Conservation (phyloP, 2,113 vertebrate species). For the Triplophysa siluroides region DNA sequence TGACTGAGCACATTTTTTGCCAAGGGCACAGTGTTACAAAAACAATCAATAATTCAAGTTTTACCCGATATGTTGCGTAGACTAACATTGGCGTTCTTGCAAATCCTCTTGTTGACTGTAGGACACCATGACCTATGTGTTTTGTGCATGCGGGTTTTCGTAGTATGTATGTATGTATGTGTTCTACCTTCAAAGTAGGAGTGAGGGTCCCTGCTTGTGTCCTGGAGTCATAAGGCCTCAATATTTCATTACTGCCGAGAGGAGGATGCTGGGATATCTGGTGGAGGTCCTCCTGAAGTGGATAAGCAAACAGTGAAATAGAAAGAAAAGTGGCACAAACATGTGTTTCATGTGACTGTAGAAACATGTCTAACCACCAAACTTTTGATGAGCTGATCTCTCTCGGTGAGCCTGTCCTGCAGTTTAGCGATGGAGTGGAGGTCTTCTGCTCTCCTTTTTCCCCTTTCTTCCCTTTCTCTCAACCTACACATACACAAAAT, state of each 20-base stretch:
- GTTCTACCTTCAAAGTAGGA: slow-evolving; percentile 83
- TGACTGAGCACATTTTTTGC: neutral
- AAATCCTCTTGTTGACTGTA: neutral
- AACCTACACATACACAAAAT: slow-evolving; percentile 70
- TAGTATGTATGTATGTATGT: neutral
- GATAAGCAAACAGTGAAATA: slow-evolving; percentile 47
- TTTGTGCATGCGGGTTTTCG: no score
- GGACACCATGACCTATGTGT: neutral
- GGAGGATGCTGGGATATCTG: slow-evolving; percentile 82
- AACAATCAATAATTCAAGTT: neutral
- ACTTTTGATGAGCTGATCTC: slow-evolving; percentile 86
- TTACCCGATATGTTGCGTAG: no score
- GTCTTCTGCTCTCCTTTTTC: slow-evolving; percentile 81
- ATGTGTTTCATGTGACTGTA: neutral
- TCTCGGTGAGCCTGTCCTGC: slow-evolving; percentile 85
- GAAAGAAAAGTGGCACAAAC: neutral
- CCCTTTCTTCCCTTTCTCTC: slow-evolving; percentile 84
- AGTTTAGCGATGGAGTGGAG: slow-evolving; percentile 81
- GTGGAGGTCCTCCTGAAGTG: slow-evolving; percentile 85
- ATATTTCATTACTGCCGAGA: slow-evolving; percentile 72
- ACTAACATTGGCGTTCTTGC: no score
- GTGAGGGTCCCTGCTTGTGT: slow-evolving; percentile 81
- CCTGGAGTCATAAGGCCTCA: slow-evolving; percentile 83
- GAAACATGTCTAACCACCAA: slow-evolving; percentile 78
- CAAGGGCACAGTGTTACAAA: neutral